A percentile compares a stretch with the other conserved stretches of the same genome.
Conservation (phyloP, 1,140 invertebrate species). For the Acromyrmex echinatior region DNA sequence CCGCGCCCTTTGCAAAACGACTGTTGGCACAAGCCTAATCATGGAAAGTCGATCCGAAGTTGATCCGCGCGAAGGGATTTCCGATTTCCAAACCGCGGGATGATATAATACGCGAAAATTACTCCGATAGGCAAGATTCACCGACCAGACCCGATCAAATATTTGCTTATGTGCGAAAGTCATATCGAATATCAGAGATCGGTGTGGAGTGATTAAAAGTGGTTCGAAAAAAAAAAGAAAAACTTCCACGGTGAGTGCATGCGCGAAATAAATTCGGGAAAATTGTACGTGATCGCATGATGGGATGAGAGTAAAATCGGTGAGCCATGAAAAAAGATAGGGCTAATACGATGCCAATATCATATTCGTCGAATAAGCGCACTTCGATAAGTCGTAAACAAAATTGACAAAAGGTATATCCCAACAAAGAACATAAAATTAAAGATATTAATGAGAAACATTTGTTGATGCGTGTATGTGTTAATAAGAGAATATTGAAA, state of each 20-base stretch:
- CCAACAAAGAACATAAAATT: background rate
- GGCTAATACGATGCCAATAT: conserved; percentile 12
- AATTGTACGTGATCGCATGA: conserved; percentile 9
- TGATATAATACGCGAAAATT: conserved; percentile 52
- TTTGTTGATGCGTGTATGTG: background rate
- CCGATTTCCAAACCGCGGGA: conserved; percentile 19
- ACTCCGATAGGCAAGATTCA: conserved; percentile 36
- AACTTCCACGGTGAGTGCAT: background rate
- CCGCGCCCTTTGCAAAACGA: conserved; percentile 7
- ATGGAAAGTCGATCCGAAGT: conserved; percentile 48
- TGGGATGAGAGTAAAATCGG: conserved; percentile 41
- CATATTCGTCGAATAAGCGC: conserved; percentile 14
- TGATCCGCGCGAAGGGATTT: conserved; percentile 38
- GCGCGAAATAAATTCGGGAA: background rate
- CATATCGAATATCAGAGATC: conserved; percentile 54
- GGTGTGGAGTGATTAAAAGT: conserved; percentile 48
- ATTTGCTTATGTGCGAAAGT: conserved; percentile 58
- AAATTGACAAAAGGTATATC: conserved; percentile 32
- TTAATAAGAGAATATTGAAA: conserved; percentile 28
- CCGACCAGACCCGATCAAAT: conserved; percentile 49
- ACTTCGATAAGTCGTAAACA: background rate
- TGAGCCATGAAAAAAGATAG: conserved; percentile 12
- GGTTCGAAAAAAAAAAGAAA: background rate
- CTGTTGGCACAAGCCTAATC: conserved; percentile 54
- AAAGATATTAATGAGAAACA: background rate